Conservation (phyloP, 2,888 invertebrate genomes). For the Neoitamus cyanurus region DNA sequence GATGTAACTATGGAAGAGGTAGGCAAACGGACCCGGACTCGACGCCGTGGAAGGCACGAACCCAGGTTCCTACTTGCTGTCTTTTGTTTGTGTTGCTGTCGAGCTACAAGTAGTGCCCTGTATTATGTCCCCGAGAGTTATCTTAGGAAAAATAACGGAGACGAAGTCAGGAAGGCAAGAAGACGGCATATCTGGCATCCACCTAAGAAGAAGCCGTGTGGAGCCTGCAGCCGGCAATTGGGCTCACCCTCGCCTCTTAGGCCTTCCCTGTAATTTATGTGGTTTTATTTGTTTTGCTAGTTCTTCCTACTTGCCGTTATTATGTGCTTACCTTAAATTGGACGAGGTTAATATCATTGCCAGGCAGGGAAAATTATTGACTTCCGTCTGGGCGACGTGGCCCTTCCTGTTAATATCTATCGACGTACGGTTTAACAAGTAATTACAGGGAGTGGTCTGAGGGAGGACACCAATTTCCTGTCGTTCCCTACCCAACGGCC, state of each 20-base stretch:
- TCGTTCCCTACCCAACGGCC: background rate
- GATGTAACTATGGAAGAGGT: conserved; percentile 24
- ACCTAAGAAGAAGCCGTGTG: background rate
- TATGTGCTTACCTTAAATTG: conserved; percentile 47
- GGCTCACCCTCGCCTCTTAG: background rate
- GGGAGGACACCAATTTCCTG: conserved; percentile 19
- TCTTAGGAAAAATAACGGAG: background rate
- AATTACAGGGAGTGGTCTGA: conserved; percentile 31
- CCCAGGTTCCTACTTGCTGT: background rate
- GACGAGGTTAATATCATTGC: conserved; percentile 46
- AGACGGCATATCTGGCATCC: background rate
- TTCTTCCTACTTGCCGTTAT: conserved; percentile 26
- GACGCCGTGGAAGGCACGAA: background rate
- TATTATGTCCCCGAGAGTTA: conserved; percentile 18
- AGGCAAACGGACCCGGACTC: background rate
- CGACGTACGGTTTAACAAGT: conserved; percentile 41
- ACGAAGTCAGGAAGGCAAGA: background rate
- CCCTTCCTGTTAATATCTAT: conserved; percentile 43
- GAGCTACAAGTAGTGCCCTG: conserved; percentile 21
- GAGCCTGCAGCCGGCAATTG: background rate
- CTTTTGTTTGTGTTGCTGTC: conserved; percentile 36
- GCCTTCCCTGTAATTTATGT: conserved; percentile 44
- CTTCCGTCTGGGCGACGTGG: conserved; percentile 42
- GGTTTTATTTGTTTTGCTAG: conserved; percentile 43
- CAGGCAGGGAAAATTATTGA: conserved; percentile 44